phyloP scores from a whole-genome alignment of 2,888 invertebrate genomes.

The Griposia aprilina region DNA sequence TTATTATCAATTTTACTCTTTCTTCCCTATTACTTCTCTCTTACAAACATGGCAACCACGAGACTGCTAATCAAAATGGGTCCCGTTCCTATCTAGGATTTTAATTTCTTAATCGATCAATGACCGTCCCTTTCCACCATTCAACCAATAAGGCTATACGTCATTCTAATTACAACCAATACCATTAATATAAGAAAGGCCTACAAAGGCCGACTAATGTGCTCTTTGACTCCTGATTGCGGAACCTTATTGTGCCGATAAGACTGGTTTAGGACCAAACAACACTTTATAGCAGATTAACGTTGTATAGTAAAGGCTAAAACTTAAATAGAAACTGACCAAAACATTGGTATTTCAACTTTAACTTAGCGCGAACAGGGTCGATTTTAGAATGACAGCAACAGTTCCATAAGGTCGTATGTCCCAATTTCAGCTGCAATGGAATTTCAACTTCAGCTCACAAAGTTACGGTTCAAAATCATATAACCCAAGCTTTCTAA shows the following conservation, averaged over 20 bases:
- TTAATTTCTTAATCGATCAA: background rate
- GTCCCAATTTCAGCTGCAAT: background rate
- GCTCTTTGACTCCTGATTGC: slow-evolving; percentile 60
- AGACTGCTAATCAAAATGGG: too few relatives aligned
- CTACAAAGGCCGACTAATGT: slow-evolving; percentile 39
- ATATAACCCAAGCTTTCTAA: background rate
- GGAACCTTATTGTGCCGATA: slow-evolving; percentile 65
- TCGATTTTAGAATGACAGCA: background rate
- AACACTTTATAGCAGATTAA: slow-evolving; percentile 54
- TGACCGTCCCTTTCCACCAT: background rate
- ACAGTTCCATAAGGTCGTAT: background rate
- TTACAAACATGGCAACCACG: background rate
- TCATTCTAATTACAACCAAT: slow-evolving; percentile 52
- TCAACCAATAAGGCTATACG: slow-evolving; percentile 6
- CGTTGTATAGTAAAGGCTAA: slow-evolving; percentile 36
- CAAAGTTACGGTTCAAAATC: background rate
- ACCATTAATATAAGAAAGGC: slow-evolving; percentile 42
- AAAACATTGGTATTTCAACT: slow-evolving; percentile 10
- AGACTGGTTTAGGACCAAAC: slow-evolving; percentile 58
- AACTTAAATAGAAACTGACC: background rate
- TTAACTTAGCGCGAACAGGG: accelerated
- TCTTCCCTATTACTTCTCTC: background rate
- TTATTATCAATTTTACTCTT: background rate
- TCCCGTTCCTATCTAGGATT: background rate
- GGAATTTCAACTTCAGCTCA: accelerated